phyloP scores from a whole-genome alignment of 2,888 invertebrate genomes.

The Ferdinandea cuprea region DNA sequence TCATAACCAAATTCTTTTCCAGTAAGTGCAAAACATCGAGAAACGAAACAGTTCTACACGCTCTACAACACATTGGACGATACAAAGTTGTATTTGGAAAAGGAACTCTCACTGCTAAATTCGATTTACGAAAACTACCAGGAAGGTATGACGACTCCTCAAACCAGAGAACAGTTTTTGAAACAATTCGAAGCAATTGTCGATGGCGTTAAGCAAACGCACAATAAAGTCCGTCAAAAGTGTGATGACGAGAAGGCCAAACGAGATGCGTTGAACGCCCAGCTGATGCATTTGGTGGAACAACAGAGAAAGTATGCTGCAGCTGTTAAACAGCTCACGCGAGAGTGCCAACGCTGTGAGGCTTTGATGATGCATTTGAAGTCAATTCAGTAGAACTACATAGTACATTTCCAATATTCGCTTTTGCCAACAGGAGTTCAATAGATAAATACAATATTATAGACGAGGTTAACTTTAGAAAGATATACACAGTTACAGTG shows the following conservation, averaged over 20 bases:
- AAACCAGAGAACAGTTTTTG: slow-evolving; percentile 94
- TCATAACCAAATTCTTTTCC: slow-evolving; percentile 57
- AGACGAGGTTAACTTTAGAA: slow-evolving; percentile 13
- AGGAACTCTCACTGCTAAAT: slow-evolving; percentile 94
- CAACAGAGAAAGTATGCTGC: slow-evolving; percentile 90
- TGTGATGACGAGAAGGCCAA: slow-evolving; percentile 87
- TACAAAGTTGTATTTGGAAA: slow-evolving; percentile 95
- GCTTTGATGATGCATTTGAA: slow-evolving; percentile 82
- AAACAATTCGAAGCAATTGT: slow-evolving; percentile 95
- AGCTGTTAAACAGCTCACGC: slow-evolving; percentile 90
- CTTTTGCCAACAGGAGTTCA: slow-evolving; percentile 26
- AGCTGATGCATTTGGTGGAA: slow-evolving; percentile 86
- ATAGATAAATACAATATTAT: neutral
- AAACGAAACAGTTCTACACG: slow-evolving; percentile 98
- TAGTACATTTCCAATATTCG: slow-evolving; percentile 26
- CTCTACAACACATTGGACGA: slow-evolving; percentile 97
- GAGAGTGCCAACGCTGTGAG: slow-evolving; percentile 89
- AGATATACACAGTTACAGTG: slow-evolving; percentile 17
- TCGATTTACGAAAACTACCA: slow-evolving; percentile 95
- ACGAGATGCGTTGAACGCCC: slow-evolving; percentile 87
- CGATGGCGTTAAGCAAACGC: slow-evolving; percentile 94
- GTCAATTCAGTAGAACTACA: slow-evolving; percentile 79
- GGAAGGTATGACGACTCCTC: slow-evolving; percentile 91
- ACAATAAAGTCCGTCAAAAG: slow-evolving; percentile 88
- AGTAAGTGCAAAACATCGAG: slow-evolving; percentile 97